phyloP scores from a whole-genome alignment of 2,113 vertebrate species.

The Dermatemys mawii region DNA sequence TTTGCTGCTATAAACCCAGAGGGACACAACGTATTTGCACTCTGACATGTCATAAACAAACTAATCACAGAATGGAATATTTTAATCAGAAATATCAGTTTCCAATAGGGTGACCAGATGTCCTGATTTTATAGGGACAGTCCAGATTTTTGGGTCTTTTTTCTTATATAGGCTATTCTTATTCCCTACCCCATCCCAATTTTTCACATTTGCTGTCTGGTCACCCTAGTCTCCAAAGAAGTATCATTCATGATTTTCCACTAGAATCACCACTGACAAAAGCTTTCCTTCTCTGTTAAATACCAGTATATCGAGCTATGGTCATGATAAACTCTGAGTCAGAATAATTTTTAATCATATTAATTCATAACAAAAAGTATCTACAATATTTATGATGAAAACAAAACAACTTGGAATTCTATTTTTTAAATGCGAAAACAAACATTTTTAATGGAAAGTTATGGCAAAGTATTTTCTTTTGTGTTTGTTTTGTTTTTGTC shows the following conservation, averaged over 20 bases:
- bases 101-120: too few relatives aligned
- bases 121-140: too few relatives aligned
- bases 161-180: too few relatives aligned
- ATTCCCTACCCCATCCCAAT: too few relatives aligned
- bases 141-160: too few relatives aligned
- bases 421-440: neutral
- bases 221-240: neutral
- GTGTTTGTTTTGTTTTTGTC: neutral
- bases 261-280: neutral
- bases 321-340: slow-evolving; percentile 43
- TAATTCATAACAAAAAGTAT: slow-evolving; percentile 14
- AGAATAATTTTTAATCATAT: slow-evolving; percentile 52
- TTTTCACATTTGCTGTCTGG: too few relatives aligned
- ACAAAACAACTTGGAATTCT: neutral
- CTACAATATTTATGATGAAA: slow-evolving; percentile 12
- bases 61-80: neutral
- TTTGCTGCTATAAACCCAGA: neutral
- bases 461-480: neutral
- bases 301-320: neutral
- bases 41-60: neutral
- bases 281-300: neutral
- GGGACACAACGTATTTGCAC: neutral
- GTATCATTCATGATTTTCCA: neutral
- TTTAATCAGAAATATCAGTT: neutral
- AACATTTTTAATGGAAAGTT: neutral